phyloP scores from a whole-genome alignment of 1,140 invertebrate genomes.

The Conus betulinus region DNA sequence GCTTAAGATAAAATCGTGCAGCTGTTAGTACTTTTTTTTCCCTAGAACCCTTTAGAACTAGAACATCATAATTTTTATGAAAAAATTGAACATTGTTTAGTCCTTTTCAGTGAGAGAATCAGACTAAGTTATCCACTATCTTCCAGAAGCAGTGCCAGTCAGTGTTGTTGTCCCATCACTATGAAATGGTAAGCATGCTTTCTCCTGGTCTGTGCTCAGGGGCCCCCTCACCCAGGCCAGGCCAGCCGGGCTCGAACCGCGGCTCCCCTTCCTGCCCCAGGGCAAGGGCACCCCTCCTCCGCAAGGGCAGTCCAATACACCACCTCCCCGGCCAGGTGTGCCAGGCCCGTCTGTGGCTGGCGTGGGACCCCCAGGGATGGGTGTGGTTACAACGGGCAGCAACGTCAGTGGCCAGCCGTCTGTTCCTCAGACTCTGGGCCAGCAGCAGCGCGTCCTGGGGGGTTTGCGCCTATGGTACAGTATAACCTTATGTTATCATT shows the following conservation, averaged over 20 bases:
- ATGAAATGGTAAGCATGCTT: no score
- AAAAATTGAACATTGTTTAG: no score
- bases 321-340: conserved; percentile 25
- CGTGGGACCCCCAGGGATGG: conserved; percentile 13
- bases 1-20: not conserved
- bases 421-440: conserved; percentile 28
- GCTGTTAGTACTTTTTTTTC: no score
- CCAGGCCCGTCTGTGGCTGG: not conserved
- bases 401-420: conserved; percentile 14
- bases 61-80: no score
- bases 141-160: not conserved
- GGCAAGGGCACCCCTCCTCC: conserved; percentile 30
- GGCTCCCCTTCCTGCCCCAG: conserved; percentile 29
- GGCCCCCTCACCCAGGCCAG: not conserved
- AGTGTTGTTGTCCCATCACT: no score
- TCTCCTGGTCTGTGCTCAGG: not conserved
- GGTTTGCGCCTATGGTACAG: conserved; percentile 18
- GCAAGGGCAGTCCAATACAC: conserved; percentile 10
- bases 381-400: conserved; percentile 26
- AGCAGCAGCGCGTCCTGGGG: conserved; percentile 22
- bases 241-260: conserved; percentile 2
- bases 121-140: not conserved
- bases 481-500: not conserved
- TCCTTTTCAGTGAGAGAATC: no score
- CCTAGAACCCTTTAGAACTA: no score